Evolutionary conservation across 2,797 vertebrate genomes (phyloP), one percentile per base, ranked within the genome.

Genomic region (Capromys pilorides): DNA sequence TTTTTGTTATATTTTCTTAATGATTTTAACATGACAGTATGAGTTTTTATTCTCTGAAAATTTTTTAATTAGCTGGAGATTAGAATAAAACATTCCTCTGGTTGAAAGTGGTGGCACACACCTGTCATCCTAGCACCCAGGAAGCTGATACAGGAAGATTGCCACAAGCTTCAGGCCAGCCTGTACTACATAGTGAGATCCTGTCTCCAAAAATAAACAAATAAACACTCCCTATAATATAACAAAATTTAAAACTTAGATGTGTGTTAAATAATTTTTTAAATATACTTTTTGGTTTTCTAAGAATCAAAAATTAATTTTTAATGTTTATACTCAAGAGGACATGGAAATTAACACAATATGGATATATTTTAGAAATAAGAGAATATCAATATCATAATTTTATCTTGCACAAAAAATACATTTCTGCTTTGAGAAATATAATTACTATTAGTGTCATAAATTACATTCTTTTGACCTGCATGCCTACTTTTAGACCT

Each of bases 401-500:
- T 41, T 88, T 92, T 69, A 2, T 77, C 86, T 94, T 54, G 88
- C 13, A 64, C 61, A 16, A 88, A 85, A 49, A 90, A 66, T 80
- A 4, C 14, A 26, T 57, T 51, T 64, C 31, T 69, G 36, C 54
- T 79, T 82, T 92, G 59, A 2, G 18, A 82, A 88, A 82, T 31
- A 54, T 12, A 33, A 9, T 71, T 83, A 54, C 49, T 93, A 16
- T 16, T 31, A 67, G 12, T 45, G 1, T 95, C 24, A 28, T 36
- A 78, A 81, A 8, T 71, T 73, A 77, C 62, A 39, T 67, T 81
- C 3, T 75, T 86, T 54, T 77, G 6, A 77, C 36, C 36, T 28
- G 26, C 83, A 67, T 94, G 26, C 13, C 6, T 69, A 66, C 86
- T 86, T 95, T 91, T 45, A 99, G 99, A 98, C 1, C 97, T 99